Conservation (phyloP, 2,113 vertebrate species). For the Oreocharis arfaki region DNA sequence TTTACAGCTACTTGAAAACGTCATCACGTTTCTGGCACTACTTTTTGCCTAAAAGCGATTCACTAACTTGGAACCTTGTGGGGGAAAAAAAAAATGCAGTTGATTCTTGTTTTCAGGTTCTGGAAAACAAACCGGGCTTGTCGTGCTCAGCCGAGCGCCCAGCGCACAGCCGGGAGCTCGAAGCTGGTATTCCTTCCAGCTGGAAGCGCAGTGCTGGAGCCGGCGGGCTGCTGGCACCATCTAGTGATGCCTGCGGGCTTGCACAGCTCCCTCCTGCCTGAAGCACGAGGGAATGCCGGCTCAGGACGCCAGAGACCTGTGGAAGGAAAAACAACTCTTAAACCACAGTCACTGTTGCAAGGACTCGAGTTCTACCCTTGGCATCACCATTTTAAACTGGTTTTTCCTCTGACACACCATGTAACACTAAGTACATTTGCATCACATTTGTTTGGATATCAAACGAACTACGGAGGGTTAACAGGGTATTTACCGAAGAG, state of each 20-base stretch:
- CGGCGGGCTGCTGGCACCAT: not conserved
- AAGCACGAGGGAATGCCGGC: rapidly evolving
- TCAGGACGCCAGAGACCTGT: not conserved
- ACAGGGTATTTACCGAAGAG: not conserved
- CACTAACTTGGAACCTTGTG: not conserved
- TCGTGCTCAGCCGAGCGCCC: rapidly evolving
- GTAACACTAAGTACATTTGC: not conserved
- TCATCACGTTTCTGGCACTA: not conserved
- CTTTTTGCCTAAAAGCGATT: not conserved
- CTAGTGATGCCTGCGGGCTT: not conserved
- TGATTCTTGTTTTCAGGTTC: not conserved
- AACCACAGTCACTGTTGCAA: not conserved
- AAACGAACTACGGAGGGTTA: not conserved
- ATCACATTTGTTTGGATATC: not conserved
- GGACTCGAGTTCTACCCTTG: not conserved
- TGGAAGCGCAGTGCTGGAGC: not conserved
- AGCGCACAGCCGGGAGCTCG: rapidly evolving
- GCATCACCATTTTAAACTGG: not conserved
- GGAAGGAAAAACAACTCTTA: not conserved
- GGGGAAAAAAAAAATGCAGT: not conserved
- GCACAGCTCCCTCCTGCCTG: not conserved
- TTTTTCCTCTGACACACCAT: not conserved
- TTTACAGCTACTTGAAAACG: not conserved
- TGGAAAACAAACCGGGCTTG: not conserved
- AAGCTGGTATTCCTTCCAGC: rapidly evolving